phyloP scores from a whole-genome alignment of 2,113 vertebrate genomes.

The Zapornia atra region DNA sequence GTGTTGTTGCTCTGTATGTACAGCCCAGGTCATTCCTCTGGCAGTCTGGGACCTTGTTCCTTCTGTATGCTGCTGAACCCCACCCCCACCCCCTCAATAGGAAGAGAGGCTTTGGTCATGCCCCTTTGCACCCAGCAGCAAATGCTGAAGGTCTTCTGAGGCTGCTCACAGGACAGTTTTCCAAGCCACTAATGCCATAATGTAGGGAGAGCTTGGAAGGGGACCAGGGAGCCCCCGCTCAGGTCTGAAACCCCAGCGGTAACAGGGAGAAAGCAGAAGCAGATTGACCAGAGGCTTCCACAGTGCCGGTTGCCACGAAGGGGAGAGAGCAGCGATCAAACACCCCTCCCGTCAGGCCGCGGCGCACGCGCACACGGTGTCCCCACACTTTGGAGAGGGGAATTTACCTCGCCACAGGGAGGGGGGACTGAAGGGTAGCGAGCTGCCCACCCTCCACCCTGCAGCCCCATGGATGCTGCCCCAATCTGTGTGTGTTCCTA shows the following conservation, averaged over 20 bases:
- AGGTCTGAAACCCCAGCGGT: not conserved
- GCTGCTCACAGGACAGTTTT: conserved; percentile 50
- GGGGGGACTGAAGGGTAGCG: not conserved
- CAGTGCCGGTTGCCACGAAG: not conserved
- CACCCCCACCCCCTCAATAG: not conserved
- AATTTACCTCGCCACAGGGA: no score
- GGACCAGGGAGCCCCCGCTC: not conserved
- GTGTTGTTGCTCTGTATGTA: not conserved
- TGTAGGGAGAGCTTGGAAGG: not conserved
- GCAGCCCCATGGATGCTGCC: no score
- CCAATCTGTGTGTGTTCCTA: not conserved
- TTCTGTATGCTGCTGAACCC: not conserved
- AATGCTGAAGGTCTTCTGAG: conserved; percentile 33
- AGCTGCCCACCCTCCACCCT: not conserved
- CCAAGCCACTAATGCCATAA: conserved; percentile 10
- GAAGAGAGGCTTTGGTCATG: not conserved
- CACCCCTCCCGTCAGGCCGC: rapidly evolving
- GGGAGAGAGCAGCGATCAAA: not conserved
- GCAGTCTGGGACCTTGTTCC: not conserved
- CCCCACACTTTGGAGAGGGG: not conserved
- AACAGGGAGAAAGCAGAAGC: conserved; percentile 22
- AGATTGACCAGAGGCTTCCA: not conserved
- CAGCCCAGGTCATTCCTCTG: not conserved
- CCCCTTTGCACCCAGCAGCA: not conserved
- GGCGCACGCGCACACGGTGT: rapidly evolving